Evolutionary conservation across 1,140 invertebrate genomes (phyloP), one percentile per base, ranked within the genome.

Genomic region (Halictus rubicundus): DNA sequence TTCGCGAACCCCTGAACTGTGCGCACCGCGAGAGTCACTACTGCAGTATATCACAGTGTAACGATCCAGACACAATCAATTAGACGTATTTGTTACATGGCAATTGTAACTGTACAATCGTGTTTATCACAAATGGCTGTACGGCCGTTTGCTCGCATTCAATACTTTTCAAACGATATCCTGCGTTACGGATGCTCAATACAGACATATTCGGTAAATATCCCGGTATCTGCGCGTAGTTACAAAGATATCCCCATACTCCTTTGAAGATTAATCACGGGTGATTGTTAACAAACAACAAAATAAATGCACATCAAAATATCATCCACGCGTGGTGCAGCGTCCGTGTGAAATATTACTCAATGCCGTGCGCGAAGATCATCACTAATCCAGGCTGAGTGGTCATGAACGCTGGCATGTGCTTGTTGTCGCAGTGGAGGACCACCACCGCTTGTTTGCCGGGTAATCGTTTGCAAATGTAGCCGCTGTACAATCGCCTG

Each of bases 291-390:
- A 72, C 60, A 64, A 73, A 74, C 70, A 68, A 79, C 63, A 73
- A 9, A 79, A 73, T 49, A 61, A 12, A 60, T 68, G 52, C 16
- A 39, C 64, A 68, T 74, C 21, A 60, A 74, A 79, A 52, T 72
- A 74, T 79, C 39, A 52, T 57, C 66, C 25, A 10, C 49, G 59
- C 64, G 49, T 16, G 63, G 70, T 27, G 27, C 27, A 60, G 64
- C 14, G 52, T 49, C 37, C n/a, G 25, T 64, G 60, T 2, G 19
- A 66, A 60, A 59, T 25, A 66, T 94, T 92, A 98, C 93, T 99
- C 98, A 75, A 99, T 98, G 78, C 98, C 98, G 93, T 99, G 98
- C 71, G 98, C 98, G 94, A 99, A 99, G 88, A 99, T 99, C 98
- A 99, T 99, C 21, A 99, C 97, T 82, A 99, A 94, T n/a, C 98